phyloP scores from a whole-genome alignment of 2,797 vertebrate species.

The Myiothlypis coronata region DNA sequence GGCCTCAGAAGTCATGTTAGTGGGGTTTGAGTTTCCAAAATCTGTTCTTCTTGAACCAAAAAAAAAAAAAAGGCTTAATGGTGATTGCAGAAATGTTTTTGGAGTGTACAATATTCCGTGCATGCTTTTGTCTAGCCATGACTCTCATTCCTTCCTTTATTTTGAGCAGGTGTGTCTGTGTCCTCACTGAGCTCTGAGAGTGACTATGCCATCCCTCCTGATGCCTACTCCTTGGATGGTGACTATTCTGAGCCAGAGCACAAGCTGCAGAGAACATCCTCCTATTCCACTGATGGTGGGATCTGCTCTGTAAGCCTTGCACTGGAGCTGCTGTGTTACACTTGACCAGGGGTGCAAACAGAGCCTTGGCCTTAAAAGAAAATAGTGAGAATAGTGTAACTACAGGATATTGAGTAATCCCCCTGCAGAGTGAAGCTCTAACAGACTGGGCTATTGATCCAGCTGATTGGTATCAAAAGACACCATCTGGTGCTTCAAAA shows the following conservation, averaged over 20 bases:
- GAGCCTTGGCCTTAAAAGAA: background rate
- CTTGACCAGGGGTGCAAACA: background rate
- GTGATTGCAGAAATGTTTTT: background rate
- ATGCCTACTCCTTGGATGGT: slow-evolving; percentile 90
- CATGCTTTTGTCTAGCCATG: background rate
- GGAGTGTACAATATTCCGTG: background rate
- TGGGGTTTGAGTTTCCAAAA: background rate
- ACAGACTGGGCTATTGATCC: background rate
- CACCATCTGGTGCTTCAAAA: background rate
- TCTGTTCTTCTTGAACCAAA: background rate
- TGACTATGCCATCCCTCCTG: slow-evolving; percentile 94
- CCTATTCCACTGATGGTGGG: slow-evolving; percentile 86
- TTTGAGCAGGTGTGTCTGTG: slow-evolving; percentile 86
- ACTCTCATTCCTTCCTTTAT: background rate
- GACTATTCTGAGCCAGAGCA: slow-evolving; percentile 95
- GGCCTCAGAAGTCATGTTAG: background rate
- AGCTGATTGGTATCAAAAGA: background rate
- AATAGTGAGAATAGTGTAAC: background rate
- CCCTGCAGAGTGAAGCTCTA: background rate
- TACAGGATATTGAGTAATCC: background rate
- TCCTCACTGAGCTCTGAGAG: slow-evolving; percentile 94
- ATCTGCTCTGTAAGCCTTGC: slow-evolving; percentile 76
- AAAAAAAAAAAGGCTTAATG: background rate
- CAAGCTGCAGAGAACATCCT: slow-evolving; percentile 91
- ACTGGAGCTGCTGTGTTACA: background rate